phyloP scores from a whole-genome alignment of 2,888 invertebrate species.

The Atethmia centrago region DNA sequence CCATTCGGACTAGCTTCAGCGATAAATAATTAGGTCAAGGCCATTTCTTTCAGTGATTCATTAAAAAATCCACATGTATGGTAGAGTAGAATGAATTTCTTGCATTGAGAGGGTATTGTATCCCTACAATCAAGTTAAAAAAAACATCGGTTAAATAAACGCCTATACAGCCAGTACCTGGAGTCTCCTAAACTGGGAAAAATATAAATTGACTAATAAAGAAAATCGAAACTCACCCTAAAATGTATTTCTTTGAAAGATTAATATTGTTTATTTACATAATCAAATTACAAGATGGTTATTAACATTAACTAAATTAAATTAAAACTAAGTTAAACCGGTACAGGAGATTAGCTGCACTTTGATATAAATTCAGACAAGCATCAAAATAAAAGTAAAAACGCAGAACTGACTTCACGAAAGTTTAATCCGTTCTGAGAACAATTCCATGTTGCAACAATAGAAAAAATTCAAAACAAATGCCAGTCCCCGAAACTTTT shows the following conservation, averaged over 20 bases:
- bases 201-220: background rate
- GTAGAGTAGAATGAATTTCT: background rate
- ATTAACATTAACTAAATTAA: too few species aligned
- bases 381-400: conserved; percentile 4
- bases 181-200: background rate
- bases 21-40: conserved; percentile 67
- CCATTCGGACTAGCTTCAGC: conserved; percentile 43
- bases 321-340: too few species aligned
- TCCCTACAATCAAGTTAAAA: background rate
- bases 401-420: background rate
- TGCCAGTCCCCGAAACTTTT: conserved; percentile 31
- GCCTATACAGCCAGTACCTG: background rate
- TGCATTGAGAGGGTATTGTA: background rate
- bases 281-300: too few species aligned
- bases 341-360: background rate
- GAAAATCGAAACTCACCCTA: background rate
- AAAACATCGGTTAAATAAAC: background rate
- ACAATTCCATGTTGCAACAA: conserved; percentile 34
- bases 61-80: background rate
- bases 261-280: too few species aligned
- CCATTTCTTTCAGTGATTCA: conserved; percentile 62
- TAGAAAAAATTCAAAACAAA: conserved; percentile 41
- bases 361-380: background rate
- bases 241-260: too few species aligned
- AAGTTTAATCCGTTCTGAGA: conserved; percentile 15